Evolutionary conservation across 2,888 invertebrate species (phyloP).

Genomic region (Frankliniella intonsa): DNA sequence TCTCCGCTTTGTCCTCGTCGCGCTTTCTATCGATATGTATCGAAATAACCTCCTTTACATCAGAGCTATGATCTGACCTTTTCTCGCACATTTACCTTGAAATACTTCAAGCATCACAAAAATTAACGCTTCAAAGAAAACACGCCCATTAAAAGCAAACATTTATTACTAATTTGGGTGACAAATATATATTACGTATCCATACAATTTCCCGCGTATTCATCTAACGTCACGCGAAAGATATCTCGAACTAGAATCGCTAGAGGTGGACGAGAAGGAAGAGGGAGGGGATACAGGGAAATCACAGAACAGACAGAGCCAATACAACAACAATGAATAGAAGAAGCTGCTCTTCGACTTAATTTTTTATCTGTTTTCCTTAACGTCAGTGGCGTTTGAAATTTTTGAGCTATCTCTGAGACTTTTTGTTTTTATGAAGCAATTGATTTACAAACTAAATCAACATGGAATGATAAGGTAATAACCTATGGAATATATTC

Average conservation of each 20-base stretch:
- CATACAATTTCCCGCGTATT: background rate
- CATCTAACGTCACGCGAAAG: background rate
- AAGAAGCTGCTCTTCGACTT: background rate
- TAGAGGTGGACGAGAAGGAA: background rate
- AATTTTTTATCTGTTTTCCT: no score
- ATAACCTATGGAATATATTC: background rate
- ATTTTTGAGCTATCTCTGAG: no score
- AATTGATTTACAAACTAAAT: no score
- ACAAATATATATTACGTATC: no score
- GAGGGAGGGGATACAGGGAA: background rate
- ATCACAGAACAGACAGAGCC: background rate
- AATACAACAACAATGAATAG: background rate
- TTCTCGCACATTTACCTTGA: no score
- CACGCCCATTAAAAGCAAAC: no score
- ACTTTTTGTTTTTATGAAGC: background rate
- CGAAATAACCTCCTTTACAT: background rate
- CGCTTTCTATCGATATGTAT: background rate
- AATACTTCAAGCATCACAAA: no score
- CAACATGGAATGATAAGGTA: no score
- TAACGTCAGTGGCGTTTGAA: no score
- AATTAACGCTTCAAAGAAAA: no score
- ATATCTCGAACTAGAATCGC: background rate
- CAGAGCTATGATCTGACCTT: no score
- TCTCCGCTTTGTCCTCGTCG: conserved; percentile 16
- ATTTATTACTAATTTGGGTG: no score